A percentile compares a stretch with the other conserved stretches of the same genome.
These are phyloP conservation scores for Philopedon plagiatum DNA, from an alignment of 2,888 invertebrate genomes.

Conservation along the genomic window DNA sequence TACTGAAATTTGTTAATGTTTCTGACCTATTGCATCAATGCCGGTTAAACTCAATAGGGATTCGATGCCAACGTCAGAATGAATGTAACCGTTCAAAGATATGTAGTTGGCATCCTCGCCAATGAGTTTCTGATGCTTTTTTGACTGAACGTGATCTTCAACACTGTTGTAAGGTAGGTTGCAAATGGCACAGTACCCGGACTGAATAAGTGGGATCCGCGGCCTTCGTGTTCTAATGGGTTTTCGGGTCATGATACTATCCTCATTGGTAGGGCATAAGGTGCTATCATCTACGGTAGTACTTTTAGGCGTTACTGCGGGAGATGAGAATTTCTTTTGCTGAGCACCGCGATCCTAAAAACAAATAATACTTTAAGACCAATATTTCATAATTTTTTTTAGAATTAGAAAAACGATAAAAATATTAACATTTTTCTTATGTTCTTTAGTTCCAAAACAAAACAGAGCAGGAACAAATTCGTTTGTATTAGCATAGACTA, in stretches of 20 bases:
- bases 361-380: neutral
- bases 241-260: slow-evolving; percentile 63
- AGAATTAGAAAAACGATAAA: too few species aligned
- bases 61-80: slow-evolving; percentile 77
- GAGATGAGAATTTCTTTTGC: slow-evolving; percentile 23
- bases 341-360: slow-evolving; percentile 31
- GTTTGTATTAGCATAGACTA: too few species aligned
- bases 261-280: slow-evolving; percentile 52
- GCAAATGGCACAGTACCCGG: slow-evolving; percentile 83
- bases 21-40: slow-evolving; percentile 65
- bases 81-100: slow-evolving; percentile 80
- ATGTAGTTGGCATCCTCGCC: slow-evolving; percentile 83
- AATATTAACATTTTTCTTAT: too few species aligned
- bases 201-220: slow-evolving; percentile 65
- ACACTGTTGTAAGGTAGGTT: slow-evolving; percentile 81
- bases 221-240: slow-evolving; percentile 61
- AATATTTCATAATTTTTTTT: neutral
- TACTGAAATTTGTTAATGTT: slow-evolving; percentile 42
- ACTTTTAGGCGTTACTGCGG: slow-evolving; percentile 13
- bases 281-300: slow-evolving; percentile 35
- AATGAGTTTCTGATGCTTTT: slow-evolving; percentile 81
- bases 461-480: too few species aligned
- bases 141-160: slow-evolving; percentile 80
- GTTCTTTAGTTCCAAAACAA: too few species aligned
- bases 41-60: slow-evolving; percentile 77